Base-by-base conservation (phyloP, 2,888 invertebrate genomes). In the Altica lythri region DNA sequence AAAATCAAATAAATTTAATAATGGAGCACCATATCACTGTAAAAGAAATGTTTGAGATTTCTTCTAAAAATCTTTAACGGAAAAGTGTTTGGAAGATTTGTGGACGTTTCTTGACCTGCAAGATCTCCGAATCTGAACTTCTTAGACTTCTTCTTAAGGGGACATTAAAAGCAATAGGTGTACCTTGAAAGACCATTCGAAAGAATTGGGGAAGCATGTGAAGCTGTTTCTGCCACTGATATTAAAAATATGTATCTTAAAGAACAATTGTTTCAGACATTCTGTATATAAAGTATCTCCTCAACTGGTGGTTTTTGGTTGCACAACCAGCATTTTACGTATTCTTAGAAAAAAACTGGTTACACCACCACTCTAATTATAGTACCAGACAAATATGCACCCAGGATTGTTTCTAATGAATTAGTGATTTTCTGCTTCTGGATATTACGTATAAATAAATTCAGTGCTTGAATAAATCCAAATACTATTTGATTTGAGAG, bases 241-340 rank as follows among this genome's bases (percentile, higher is more conserved):
- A 46, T 9, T 32, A 46, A 46, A 46, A 34, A 10, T 14, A 46
- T 32, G n/a, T 46, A 34, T 46, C 46, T 30, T n/a, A 46, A 46
- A 46, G 32, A 46, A 46, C 34, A 46, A 34, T 46, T 34, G n/a
- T n/a, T n/a, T n/a, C n/a, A n/a, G n/a, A n/a, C n/a, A n/a, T n/a
- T n/a, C n/a, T n/a, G n/a, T n/a, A n/a, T n/a, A n/a, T n/a, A n/a
- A n/a, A n/a, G n/a, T n/a, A n/a, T n/a, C n/a, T n/a, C n/a, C n/a
- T n/a, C n/a, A n/a, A n/a, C n/a, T n/a, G n/a, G n/a, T n/a, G n/a
- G n/a, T n/a, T n/a, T n/a, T n/a, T n/a, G n/a, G n/a, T n/a, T n/a
- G n/a, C n/a, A n/a, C n/a, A n/a, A n/a, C n/a, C n/a, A n/a, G n/a
- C n/a, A n/a, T 10, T 10, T 2, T 29, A 25, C 8, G 25, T 29